Evolutionary conservation across 2,888 invertebrate species (phyloP), one percentile per base, ranked within the genome.

Genomic region (Morpho achilles): DNA sequence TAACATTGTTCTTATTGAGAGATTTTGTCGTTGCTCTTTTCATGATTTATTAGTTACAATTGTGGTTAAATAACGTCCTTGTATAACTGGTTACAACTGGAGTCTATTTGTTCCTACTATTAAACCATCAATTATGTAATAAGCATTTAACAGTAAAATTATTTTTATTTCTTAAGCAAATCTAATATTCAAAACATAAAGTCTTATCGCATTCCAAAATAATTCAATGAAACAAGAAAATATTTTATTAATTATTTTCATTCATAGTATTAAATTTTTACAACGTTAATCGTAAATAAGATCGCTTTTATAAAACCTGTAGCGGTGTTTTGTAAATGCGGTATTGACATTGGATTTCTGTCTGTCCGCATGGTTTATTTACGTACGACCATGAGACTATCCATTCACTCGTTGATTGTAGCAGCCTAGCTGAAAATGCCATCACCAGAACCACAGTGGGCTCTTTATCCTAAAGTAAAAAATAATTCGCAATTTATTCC

Each of bases 321-420:
- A 44, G 23, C n/a, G 58, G 50, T 40, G 41, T 50, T 50, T 46
- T 43, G 46, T 54, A 57, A 45, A 53, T 59, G 68, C 73, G 74
- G 65, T 81, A 82, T 83, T 84, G 85, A 83, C 83, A 84, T 82
- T 81, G 79, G 68, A 70, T 73, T 72, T 60, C 45, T 71, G 69
- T 67, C 63, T 73, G 75, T 65, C 73, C 70, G 75, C 73, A 70
- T 70, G 68, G 75, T 76, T 79, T 86, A 87, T 87, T 88, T 87
- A 75, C 63, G 81, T 76, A 76, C 74, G 87, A 68, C 87, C 84
- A 74, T 85, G 87, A 85, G 78, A 74, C 72, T 73, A 75, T 71
- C 77, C 76, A 76, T 79, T 79, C 79, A 78, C 77, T 76, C 70
- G 22, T 2, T 73, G 69, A 71, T 68, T 72, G 73, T 74, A 70